Evolutionary conservation across 2,797 vertebrate species (phyloP), one percentile per base, ranked within the genome.

Genomic region (Zalophus californianus): DNA sequence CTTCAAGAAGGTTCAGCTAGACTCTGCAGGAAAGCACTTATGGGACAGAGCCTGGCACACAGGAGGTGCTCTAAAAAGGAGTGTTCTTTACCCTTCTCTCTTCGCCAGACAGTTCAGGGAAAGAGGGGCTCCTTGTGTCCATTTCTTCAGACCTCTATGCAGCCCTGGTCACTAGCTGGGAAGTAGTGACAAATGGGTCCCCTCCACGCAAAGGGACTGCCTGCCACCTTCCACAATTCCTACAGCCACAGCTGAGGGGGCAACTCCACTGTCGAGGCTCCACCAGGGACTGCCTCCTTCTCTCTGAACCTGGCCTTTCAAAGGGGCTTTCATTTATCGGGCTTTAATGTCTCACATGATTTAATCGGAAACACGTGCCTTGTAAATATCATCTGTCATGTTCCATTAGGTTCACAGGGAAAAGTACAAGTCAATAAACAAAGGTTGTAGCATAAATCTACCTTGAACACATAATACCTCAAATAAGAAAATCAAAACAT

Each of bases 401-500:
- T 98, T 98, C 98, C 98, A 99, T 99, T 99, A 99, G 98, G 98
- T 99, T 99, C 98, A 99, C 98, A 97, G 98, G 98, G 98, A 98
- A 99, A 98, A 99, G 98, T 99, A 99, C 99, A 99, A 99, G 98
- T 99, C 99, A 99, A 99, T 99, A 99, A 99, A 99, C 98, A 99
- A 99, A 99, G 98, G 98, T 98, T 99, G 98, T 98, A 98, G 98
- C 98, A 99, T 99, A 99, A 99, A 99, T 99, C 98, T 98, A 98
- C 99, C 99, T 99, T 99, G 99, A 99, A 99, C 98, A 98, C 98
- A 99, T 99, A 99, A 99, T 98, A 98, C 98, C 98, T 99, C 98
- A 98, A 99, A 98, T 98, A 98, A 98, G 98, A 98, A 99, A 99
- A 99, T 96, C 99, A 99, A 99, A 99, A 99, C 99, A 99, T 86